phyloP scores from a whole-genome alignment of 2,113 vertebrate genomes.

The Sciurus niger region DNA sequence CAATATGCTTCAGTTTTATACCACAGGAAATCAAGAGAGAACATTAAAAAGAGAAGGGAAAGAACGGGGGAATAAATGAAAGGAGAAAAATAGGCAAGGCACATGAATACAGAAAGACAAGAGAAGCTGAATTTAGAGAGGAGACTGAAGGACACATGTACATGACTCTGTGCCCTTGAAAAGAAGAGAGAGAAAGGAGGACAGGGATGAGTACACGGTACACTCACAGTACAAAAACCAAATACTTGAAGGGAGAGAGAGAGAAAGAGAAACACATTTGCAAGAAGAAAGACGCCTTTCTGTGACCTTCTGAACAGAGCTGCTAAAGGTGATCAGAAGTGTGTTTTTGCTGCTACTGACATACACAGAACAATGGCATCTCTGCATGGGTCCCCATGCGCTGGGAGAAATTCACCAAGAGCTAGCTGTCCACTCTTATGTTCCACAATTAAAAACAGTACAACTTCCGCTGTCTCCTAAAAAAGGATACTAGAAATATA shows the following conservation, averaged over 20 bases:
- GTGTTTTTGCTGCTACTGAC: neutral
- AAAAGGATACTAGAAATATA: slow-evolving; percentile 29
- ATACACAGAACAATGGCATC: neutral
- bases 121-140: neutral
- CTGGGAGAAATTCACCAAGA: neutral
- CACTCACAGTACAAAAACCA: neutral
- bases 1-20: neutral
- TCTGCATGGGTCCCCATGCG: neutral
- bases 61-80: neutral
- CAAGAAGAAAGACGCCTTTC: neutral
- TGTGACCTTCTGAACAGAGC: neutral
- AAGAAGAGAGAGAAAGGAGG: neutral
- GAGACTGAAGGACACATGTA: neutral
- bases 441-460: neutral
- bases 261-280: neutral
- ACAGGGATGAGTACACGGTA: neutral
- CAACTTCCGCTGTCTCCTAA: neutral
- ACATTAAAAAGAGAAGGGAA: neutral
- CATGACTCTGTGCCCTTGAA: neutral
- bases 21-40: neutral
- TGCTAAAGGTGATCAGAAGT: neutral
- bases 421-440: neutral
- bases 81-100: neutral
- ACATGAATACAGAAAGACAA: neutral
- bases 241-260: neutral